Base-by-base conservation (phyloP, 2,888 invertebrate genomes). In the Autographa pulchrina region DNA sequence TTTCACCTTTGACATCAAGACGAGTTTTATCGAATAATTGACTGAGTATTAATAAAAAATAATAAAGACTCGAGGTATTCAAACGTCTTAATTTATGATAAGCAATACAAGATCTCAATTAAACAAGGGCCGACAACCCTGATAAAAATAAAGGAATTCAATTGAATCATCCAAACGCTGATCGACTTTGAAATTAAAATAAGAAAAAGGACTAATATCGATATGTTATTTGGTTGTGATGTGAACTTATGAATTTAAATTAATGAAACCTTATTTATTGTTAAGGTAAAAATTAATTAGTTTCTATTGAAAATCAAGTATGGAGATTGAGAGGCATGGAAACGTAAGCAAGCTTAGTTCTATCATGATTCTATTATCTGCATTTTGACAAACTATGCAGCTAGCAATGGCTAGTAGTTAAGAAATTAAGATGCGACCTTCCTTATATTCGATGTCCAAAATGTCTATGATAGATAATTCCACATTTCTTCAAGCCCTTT, bases 21-120 rank as follows among this genome's bases (percentile, higher is more conserved):
- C 7, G 16, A 48, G n/a, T 48, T 48, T 48, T n/a, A 48, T 48
- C 48, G 48, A 48, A 14, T n/a, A 48, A 48, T n/a, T n/a, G 48
- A 48, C 48, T 16, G n/a, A 48, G 48, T n/a, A 48, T 48, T 48
- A 6, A 2, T 6, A 48, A 48, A 48, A 48, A 48, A 48, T 8
- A 48, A 48, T 48, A 48, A 48, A 48, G 48, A 48, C n/a, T n/a
- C 48, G n/a, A n/a, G 6, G n/a, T 8, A 48, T 48, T 48, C 43
- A n/a, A 48, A 48, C 25, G 20, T 20, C 54, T 56, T 25, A 56
- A 59, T 59, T 59, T 32, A 59, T 16, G 32, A 31, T 31, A 32
- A 25, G 59, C 32, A 59, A 59, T 25, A 32, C 25, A 56, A 56
- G 68, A 66, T 74, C 77, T 74, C 59, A 77, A 74, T 75, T 75